A percentile compares a stretch with the other conserved stretches of the same genome.
phyloP scores from a whole-genome alignment of 2,113 vertebrate species.

The Baryphthengus martii region DNA sequence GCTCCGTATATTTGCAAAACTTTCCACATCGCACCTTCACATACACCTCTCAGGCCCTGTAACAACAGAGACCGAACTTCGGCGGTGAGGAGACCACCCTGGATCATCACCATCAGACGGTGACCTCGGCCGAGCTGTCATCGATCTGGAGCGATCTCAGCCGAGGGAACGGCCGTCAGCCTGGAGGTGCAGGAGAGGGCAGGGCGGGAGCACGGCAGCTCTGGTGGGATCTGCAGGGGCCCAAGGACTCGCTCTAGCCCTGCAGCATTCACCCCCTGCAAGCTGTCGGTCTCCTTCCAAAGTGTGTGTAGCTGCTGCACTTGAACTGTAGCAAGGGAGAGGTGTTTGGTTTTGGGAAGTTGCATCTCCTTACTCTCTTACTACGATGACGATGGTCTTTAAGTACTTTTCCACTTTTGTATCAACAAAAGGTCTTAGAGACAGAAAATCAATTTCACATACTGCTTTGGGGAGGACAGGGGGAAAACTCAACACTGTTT shows the following conservation, averaged over 20 bases:
- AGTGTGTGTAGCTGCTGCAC: background rate
- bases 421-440: background rate
- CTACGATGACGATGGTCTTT: too few relatives aligned
- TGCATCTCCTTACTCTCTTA: background rate
- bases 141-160: too few relatives aligned
- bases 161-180: too few relatives aligned
- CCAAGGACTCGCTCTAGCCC: background rate
- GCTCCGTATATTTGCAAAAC: background rate
- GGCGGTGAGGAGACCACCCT: background rate
- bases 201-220: too few relatives aligned
- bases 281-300: background rate
- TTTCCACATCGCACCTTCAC: background rate
- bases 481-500: background rate
- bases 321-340: background rate
- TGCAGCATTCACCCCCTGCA: rapidly evolving
- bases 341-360: background rate
- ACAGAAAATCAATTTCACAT: rapidly evolving
- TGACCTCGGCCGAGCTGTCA: background rate
- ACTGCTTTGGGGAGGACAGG: background rate
- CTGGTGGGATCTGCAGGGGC: too few relatives aligned
- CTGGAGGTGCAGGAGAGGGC: background rate
- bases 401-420: background rate
- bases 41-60: background rate
- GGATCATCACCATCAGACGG: background rate
- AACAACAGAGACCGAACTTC: background rate